Evolutionary conservation across 2,888 invertebrate genomes (phyloP), one percentile per base, ranked within the genome.

Genomic region (Thysanoteuthis rhombus): DNA sequence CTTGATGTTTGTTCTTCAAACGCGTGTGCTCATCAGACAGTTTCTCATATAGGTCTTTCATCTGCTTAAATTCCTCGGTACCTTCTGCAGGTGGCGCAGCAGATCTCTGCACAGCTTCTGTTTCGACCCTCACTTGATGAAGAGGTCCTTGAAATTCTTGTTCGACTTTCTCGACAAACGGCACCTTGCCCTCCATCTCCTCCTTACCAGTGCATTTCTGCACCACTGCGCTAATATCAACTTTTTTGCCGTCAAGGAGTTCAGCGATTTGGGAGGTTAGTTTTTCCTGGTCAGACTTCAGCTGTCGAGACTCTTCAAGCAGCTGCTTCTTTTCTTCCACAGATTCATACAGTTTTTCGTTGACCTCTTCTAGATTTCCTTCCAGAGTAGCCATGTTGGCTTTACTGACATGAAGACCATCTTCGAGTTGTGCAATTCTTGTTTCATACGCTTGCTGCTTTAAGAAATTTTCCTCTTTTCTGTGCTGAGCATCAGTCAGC

Each of bases 1-100:
- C 94, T 89, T 96, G 95, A 28, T 95, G 94, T 45, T 95, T 95
- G 93, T 95, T 95, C 93, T 94, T 95, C 36, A 95, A 38, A 90
- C 95, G 94, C 22, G 95, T 94, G 93, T 94, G 92, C 39, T 95
- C 94, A 40, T 25, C 39, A 12, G 28, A n/a, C 8, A 94, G 92
- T 32, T 32, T 58, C 16, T 91, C 93, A 92, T 92, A 89, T 40
- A 95, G 93, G 28, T 93, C 94, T 94, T 95, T 95, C 93, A 94
- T 93, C 58, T 94, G 94, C 92, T 94, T 95, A n/a, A 92, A 22
- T 45, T 45, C 40, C 3, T 45, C 28, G 5, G 28, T 16, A 0
- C 25, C 90, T n/a, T 92, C 42, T 4, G 42, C 16, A 25, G 92
- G 22, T n/a, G 19, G 12, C 16, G 19, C n/a, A 32, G 40, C 92